Evolutionary conservation across 2,113 vertebrate genomes (phyloP), one percentile per base, ranked within the genome.

Genomic region (Coreoperca whiteheadi): DNA sequence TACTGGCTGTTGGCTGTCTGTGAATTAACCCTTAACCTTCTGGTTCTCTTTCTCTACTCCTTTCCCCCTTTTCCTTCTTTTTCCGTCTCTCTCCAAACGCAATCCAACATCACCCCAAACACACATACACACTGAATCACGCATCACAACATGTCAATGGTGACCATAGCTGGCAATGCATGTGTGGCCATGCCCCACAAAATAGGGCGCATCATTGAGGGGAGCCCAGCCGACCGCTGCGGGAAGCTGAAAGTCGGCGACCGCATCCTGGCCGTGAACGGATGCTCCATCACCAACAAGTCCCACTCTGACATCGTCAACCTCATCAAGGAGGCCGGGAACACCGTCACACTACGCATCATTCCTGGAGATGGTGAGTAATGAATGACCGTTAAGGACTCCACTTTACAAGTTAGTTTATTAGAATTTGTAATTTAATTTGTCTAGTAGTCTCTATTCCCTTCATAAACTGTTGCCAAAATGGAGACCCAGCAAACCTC

Each of bases 151-250:
- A 84, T 94, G 91, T 92, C 90, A 87, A 94, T 96, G 95, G 92
- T 92, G 90, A 94, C 89, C 94, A 96, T 97, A 99, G 98, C 97
- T 94, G 97, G 98, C 95, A 99, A 99, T 97, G 97, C 98, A 96
- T 99, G 98, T 98, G 98, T 99, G 96, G 98, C 98, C 97, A 99
- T 99, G 98, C 98, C 98, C 96, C 98, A 99, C 97, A 99, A 99
- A 99, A 99, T 99, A 99, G 99, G 99, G 93, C 97, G 98, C 94
- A 99, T 99, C 95, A 99, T 99, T 87, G 98, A 99, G 94, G 98
- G 98, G 90, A 99, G 99, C 91, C 98, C 99, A 21, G 99, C 99
- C 8, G 99, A 99, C 95, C 99, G 98, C 91, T 99, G 98, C 10
- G 97, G 98, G 90, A 98, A 98, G 96, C 97, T 99, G 96, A 99